These are phyloP conservation scores for Gonocerus acuteangulatus DNA, from an alignment of 2,888 invertebrate species.

Conservation along the genomic window DNA sequence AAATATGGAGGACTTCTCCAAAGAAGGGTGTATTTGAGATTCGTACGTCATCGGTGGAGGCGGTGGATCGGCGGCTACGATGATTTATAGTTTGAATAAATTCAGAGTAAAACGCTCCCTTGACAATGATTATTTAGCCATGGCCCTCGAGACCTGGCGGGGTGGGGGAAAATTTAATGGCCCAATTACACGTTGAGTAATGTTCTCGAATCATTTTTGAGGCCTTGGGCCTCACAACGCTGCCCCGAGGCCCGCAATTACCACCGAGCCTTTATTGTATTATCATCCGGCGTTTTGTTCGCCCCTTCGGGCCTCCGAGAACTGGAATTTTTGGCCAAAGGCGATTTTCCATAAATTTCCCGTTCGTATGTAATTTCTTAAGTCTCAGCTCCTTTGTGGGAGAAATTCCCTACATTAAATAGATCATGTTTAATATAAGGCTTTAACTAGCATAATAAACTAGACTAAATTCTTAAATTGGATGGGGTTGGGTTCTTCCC, in stretches of 20 bases:
- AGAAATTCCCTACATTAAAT: too few relatives aligned
- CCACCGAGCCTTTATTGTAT: conserved; percentile 5
- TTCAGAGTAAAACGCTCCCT: conserved; percentile 9
- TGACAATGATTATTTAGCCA: conserved; percentile 12
- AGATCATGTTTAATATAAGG: too few relatives aligned
- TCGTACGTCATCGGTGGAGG: too few relatives aligned
- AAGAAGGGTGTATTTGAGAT: too few relatives aligned
- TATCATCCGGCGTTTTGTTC: neutral
- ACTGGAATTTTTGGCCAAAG: neutral
- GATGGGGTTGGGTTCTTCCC: too few relatives aligned
- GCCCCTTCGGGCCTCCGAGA: neutral
- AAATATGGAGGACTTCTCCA: too few relatives aligned
- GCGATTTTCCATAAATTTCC: conserved; percentile 20
- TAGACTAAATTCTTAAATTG: too few relatives aligned
- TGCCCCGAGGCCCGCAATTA: too few relatives aligned
- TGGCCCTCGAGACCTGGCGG: neutral
- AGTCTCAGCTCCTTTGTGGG: too few relatives aligned
- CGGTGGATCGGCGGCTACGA: neutral
- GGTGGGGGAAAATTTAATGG: conserved; percentile 7
- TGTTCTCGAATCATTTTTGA: conserved; percentile 10
- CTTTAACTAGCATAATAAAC: too few relatives aligned
- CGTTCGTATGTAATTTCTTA: neutral
- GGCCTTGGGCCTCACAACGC: too few relatives aligned
- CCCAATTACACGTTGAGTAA: conserved; percentile 12
- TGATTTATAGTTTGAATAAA: conserved; percentile 16